These are phyloP conservation scores for Itoplectis maculator DNA, from an alignment of 2,888 invertebrate species.

Conservation along the genomic window DNA sequence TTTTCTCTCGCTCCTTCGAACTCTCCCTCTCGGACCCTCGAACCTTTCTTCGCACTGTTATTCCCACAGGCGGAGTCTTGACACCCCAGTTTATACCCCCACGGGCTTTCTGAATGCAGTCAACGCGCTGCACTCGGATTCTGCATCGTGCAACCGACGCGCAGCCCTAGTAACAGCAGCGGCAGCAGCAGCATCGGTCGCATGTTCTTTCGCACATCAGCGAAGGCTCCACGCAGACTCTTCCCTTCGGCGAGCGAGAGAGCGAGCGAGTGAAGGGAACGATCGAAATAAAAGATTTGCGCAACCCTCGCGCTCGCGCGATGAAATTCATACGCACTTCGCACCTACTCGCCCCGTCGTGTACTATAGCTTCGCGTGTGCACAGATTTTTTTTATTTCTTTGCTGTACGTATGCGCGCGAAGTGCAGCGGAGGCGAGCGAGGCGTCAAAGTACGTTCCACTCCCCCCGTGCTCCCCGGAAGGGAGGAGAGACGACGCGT, in stretches of 20 bases:
- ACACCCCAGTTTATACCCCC: constrained; percentile 70
- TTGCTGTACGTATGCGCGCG: neutral
- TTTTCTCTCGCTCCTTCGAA: constrained; percentile 33
- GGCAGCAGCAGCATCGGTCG: constrained; percentile 41
- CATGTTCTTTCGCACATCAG: constrained; percentile 56
- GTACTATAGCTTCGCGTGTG: constrained; percentile 16
- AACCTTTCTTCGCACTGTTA: constrained; percentile 72
- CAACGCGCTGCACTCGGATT: constrained; percentile 72
- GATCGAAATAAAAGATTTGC: constrained; percentile 67
- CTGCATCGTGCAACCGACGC: constrained; percentile 57
- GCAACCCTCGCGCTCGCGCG: constrained; percentile 73
- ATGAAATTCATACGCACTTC: constrained; percentile 80
- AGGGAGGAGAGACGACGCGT: constrained; percentile 40
- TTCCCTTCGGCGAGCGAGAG: constrained; percentile 47
- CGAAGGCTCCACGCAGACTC: constrained; percentile 59
- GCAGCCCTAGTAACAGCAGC: constrained; percentile 72
- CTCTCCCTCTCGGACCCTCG: constrained; percentile 72
- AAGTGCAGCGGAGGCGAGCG: constrained; percentile 53
- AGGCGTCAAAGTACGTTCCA: constrained; percentile 76
- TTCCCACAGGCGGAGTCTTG: constrained; percentile 74
- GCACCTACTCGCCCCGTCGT: constrained; percentile 72
- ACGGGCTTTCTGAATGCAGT: constrained; percentile 72
- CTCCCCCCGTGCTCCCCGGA: constrained; percentile 46
- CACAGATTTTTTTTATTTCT: constrained; percentile 5
- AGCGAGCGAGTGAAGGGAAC: constrained; percentile 62